A percentile compares a stretch with the other conserved stretches of the same genome.
Conservation (phyloP, 2,797 vertebrate species). For the Catostomus latipinnis region DNA sequence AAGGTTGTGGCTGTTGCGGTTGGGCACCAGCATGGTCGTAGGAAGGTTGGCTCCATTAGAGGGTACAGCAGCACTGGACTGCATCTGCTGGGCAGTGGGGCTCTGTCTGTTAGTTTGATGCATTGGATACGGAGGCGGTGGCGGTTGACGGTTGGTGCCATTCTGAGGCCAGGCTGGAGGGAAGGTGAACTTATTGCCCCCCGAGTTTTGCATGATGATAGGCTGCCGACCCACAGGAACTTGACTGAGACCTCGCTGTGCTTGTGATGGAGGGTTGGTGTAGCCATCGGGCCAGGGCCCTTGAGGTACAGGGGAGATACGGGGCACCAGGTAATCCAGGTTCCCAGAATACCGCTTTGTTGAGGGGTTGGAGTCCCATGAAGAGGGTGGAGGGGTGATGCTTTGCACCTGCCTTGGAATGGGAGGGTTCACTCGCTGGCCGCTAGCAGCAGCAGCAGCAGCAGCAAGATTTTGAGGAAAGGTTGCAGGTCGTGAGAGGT, state of each 20-base stretch:
- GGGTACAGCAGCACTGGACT: slow-evolving; percentile 83
- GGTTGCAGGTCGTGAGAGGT: slow-evolving; percentile 81
- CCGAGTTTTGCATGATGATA: slow-evolving; percentile 93
- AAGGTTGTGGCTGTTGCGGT: slow-evolving; percentile 81
- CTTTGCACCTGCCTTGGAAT: slow-evolving; percentile 92
- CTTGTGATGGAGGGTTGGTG: slow-evolving; percentile 81
- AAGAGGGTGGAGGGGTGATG: slow-evolving; percentile 83
- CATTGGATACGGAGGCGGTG: slow-evolving; percentile 90
- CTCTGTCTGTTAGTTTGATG: slow-evolving; percentile 86
- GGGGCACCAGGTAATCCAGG: slow-evolving; percentile 88
- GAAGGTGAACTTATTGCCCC: slow-evolving; percentile 89
- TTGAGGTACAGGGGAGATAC: slow-evolving; percentile 61
- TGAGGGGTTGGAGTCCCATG: slow-evolving; percentile 90
- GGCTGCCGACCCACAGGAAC: slow-evolving; percentile 85
- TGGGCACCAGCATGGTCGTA: slow-evolving; percentile 86
- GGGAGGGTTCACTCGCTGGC: slow-evolving; percentile 89
- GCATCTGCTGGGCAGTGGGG: slow-evolving; percentile 88
- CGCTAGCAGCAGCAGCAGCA: slow-evolving; percentile 73
- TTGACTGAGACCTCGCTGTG: slow-evolving; percentile 80
- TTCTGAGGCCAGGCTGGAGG: slow-evolving; percentile 88
- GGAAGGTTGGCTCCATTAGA: slow-evolving; percentile 89
- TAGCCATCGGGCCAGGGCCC: slow-evolving; percentile 89
- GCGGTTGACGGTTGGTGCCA: slow-evolving; percentile 84
- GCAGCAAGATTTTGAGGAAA: slow-evolving; percentile 86
- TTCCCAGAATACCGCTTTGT: slow-evolving; percentile 94